Conservation (phyloP, 2,113 vertebrate genomes). For the Cranoglanis bouderius region DNA sequence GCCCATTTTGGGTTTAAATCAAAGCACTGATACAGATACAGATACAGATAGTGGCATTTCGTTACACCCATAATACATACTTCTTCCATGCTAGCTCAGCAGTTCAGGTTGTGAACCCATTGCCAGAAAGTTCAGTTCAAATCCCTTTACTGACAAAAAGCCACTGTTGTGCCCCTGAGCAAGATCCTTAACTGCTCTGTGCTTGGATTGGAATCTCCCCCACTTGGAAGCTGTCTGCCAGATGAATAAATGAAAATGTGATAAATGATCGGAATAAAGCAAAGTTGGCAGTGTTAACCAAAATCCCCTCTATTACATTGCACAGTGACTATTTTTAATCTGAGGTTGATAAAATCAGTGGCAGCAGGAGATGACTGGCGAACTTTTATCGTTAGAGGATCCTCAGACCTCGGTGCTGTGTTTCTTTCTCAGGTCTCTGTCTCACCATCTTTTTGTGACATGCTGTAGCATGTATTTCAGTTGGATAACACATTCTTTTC, state of each 20-base stretch:
- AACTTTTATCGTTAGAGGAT: background rate
- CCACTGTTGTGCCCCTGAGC: background rate
- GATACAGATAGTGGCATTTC: background rate
- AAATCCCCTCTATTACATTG: background rate
- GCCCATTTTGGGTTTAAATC: background rate
- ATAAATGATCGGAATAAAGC: background rate
- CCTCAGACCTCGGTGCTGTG: background rate
- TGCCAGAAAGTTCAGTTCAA: background rate
- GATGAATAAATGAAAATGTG: slow-evolving; percentile 21
- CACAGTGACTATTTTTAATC: background rate
- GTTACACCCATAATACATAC: background rate
- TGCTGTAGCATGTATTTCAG: background rate
- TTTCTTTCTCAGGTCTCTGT: background rate
- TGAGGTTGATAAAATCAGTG: background rate
- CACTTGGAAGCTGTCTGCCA: slow-evolving; percentile 5
- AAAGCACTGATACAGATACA: background rate
- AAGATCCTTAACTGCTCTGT: background rate
- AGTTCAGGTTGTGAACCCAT: background rate
- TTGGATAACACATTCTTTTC: background rate
- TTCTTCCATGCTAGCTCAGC: background rate
- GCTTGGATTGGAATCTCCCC: slow-evolving; percentile 20
- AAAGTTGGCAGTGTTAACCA: background rate
- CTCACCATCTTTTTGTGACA: background rate
- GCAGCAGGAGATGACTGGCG: background rate
- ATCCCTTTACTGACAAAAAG: background rate